Evolutionary conservation across 1,140 invertebrate species (phyloP).

Genomic region (Hetaerina americana): DNA sequence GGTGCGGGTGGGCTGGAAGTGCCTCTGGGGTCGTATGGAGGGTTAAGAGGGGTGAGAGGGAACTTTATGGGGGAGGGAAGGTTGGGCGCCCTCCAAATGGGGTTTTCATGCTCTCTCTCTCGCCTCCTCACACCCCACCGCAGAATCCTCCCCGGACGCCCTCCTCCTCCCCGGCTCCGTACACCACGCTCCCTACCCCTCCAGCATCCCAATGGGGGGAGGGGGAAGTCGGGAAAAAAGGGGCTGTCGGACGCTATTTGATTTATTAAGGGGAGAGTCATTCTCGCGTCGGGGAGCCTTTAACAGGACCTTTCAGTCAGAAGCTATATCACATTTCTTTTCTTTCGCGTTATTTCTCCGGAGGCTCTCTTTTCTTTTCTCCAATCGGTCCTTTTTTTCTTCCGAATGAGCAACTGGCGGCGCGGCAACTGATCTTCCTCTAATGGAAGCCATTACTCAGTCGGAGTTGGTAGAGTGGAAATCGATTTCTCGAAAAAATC

Average conservation of each 20-base stretch:
- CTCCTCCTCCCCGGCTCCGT: too few relatives aligned
- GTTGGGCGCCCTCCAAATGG: neutral
- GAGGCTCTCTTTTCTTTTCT: neutral
- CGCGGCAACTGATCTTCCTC: too few relatives aligned
- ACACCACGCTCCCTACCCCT: too few relatives aligned
- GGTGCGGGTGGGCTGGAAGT: too few relatives aligned
- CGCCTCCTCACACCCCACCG: neutral
- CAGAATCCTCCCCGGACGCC: neutral
- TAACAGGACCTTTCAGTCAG: neutral
- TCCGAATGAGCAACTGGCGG: neutral
- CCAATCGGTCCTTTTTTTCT: neutral
- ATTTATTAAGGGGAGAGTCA: neutral
- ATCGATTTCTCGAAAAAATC: too few relatives aligned
- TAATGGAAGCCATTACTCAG: too few relatives aligned
- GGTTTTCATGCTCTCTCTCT: neutral
- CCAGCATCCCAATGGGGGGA: too few relatives aligned
- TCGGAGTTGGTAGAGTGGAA: too few relatives aligned
- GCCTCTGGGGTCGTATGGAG: too few relatives aligned
- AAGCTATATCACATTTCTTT: neutral
- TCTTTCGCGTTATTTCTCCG: too few relatives aligned
- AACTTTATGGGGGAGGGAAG: too few relatives aligned
- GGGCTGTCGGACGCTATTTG: neutral
- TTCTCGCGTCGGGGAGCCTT: neutral
- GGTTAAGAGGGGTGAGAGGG: neutral
- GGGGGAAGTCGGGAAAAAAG: too few relatives aligned